Base-by-base conservation (phyloP, 2,113 vertebrate genomes). In the Lamprotornis superbus region DNA sequence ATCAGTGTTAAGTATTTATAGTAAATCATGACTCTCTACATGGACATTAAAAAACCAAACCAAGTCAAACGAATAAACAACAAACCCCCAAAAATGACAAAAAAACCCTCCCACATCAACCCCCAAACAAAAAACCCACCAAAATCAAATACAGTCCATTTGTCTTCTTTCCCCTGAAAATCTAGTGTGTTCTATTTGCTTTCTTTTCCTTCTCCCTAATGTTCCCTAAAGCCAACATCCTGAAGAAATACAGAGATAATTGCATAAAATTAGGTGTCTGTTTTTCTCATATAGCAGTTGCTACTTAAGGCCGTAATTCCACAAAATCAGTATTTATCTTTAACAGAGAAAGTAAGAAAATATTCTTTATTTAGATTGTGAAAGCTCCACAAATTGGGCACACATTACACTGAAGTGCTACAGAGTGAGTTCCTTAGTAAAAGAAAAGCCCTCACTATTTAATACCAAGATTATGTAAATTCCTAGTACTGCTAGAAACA, bases 71-170 rank as follows among this genome's bases (percentile, higher is more conserved):
- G 49, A 56, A 16, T 15, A 27, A 73, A 73, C 6, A 78, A 49
- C 4, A 65, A 42, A 11, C 1, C 4, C 46, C 22, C 5, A 2
- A 17, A 35, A 46, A 40, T 0, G 2, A 61, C 28, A 83, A 63
- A 16, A 28, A 56, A 75, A 40, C 5, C 6, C n/a, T 35, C 0
- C 0, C 35, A 40, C 19, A 47, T 19, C 15, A 56, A 28, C 3
- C 19, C 6, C 10, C 10, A n/a, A 49, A 30, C 15, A 57, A 76
- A 74, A 57, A 67, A 31, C 6, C 19, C 35, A 31, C 11, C 4
- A 35, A 40, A 81, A 76, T 25, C 10, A 74, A 15, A 31, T 44
- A 28, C 30, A 25, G 6, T 79, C 47, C 56, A 19, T 30, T 82
- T 50, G 17, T n/a, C 28, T 24, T 37, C 74, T 71, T 91, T 79